A percentile compares a stretch with the other conserved stretches of the same genome.
These are phyloP conservation scores for Oceanites oceanicus DNA, from an alignment of 2,113 vertebrate genomes.

Conservation along the genomic window DNA sequence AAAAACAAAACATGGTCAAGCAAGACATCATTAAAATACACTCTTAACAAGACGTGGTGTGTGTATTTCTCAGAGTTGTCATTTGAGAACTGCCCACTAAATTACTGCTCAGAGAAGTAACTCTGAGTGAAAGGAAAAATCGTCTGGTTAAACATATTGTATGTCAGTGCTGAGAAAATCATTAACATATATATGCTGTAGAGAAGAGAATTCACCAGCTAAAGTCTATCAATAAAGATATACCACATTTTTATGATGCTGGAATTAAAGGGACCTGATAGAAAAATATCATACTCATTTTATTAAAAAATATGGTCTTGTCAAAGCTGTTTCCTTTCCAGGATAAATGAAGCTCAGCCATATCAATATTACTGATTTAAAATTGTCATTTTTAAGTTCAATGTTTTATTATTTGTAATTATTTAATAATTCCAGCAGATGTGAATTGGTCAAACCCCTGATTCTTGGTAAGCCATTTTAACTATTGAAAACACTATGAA, in stretches of 20 bases:
- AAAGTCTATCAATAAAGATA: slow-evolving; percentile 61
- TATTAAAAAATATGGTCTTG: slow-evolving; percentile 40
- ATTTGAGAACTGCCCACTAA: slow-evolving; percentile 58
- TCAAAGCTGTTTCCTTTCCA: slow-evolving; percentile 50
- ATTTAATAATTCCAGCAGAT: slow-evolving; percentile 29
- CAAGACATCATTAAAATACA: slow-evolving; percentile 44
- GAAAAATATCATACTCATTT: slow-evolving; percentile 37
- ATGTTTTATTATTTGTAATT: slow-evolving; percentile 54
- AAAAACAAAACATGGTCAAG: slow-evolving; percentile 57
- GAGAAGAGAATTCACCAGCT: slow-evolving; percentile 35
- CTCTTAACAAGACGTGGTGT: slow-evolving; percentile 7
- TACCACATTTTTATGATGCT: slow-evolving; percentile 49
- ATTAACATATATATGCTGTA: slow-evolving; percentile 50
- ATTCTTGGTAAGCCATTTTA: background rate
- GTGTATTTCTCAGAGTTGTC: slow-evolving; percentile 43
- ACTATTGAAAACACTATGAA: background rate
- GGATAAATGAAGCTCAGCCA: slow-evolving; percentile 16
- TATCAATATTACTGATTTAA: slow-evolving; percentile 48
- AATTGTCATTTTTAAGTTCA: slow-evolving; percentile 22
- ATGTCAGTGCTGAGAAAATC: slow-evolving; percentile 56
- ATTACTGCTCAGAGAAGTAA: slow-evolving; percentile 56
- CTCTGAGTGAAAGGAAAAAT: slow-evolving; percentile 43
- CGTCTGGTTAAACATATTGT: slow-evolving; percentile 43
- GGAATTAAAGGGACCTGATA: slow-evolving; percentile 52
- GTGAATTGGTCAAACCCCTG: background rate